These are phyloP conservation scores for Lepidonotus clava DNA, from an alignment of 2,888 invertebrate genomes.

Conservation along the genomic window DNA sequence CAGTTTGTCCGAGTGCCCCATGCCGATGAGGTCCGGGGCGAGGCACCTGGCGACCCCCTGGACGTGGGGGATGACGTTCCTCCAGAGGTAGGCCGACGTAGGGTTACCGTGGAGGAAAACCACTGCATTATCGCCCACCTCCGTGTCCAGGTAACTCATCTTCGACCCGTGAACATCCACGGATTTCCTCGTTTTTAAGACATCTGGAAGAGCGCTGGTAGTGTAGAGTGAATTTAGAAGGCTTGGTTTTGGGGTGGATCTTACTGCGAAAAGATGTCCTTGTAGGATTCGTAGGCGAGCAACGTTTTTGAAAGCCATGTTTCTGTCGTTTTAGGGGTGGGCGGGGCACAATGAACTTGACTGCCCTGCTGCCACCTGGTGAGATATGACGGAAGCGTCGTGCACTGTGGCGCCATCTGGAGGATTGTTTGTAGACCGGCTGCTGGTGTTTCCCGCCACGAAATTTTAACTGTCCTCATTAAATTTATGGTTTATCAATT, in stretches of 20 bases:
- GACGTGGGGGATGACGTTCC: slow-evolving; percentile 60
- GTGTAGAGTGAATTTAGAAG: not conserved
- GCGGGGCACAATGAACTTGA: too few species aligned
- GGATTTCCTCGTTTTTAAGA: slow-evolving; percentile 27
- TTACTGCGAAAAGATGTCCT: not conserved
- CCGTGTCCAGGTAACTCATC: slow-evolving; percentile 53
- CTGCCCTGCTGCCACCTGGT: too few species aligned
- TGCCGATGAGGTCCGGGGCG: slow-evolving; percentile 60
- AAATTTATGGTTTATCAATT: too few species aligned
- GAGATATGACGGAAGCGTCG: too few species aligned
- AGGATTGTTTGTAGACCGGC: too few species aligned
- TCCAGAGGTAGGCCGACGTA: slow-evolving; percentile 58
- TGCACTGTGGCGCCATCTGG: too few species aligned
- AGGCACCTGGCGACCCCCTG: slow-evolving; percentile 53
- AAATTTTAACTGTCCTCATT: too few species aligned
- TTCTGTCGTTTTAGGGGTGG: too few species aligned
- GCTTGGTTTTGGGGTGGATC: not conserved
- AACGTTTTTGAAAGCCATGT: not conserved
- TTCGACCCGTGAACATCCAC: not conserved
- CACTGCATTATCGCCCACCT: slow-evolving; percentile 23
- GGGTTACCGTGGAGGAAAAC: slow-evolving; percentile 59
- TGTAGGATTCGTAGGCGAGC: not conserved
- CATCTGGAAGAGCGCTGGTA: not conserved
- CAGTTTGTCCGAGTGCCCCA: slow-evolving; percentile 59
- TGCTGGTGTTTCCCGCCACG: too few species aligned